These are phyloP conservation scores for Cheilosia vernalis DNA, from an alignment of 2,888 invertebrate species.

Conservation along the genomic window DNA sequence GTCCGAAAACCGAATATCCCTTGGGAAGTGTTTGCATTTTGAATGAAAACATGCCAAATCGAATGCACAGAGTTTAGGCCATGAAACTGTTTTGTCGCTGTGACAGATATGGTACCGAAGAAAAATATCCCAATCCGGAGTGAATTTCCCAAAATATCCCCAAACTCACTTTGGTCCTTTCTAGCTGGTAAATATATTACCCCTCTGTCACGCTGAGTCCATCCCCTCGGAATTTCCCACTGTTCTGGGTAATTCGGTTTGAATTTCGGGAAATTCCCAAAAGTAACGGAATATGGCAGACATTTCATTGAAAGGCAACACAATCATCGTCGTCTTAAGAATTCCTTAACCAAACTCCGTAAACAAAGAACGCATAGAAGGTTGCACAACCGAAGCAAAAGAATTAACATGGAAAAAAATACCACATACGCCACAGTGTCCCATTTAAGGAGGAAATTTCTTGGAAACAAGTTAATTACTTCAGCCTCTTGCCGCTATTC, in stretches of 20 bases:
- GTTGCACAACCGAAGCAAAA: not conserved
- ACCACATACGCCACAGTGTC: conserved; percentile 44
- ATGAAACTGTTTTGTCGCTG: too few species aligned
- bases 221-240: conserved; percentile 35
- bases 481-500: conserved; percentile 38
- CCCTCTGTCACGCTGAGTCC: not conserved
- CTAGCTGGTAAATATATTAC: not conserved
- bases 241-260: conserved; percentile 48
- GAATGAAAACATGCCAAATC: too few species aligned
- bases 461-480: conserved; percentile 39
- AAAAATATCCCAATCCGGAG: not conserved
- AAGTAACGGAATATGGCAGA: not conserved
- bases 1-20: conserved; percentile 12
- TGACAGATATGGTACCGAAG: too few species aligned
- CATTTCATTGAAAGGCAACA: not conserved
- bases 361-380: not conserved
- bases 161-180: conserved; percentile 17
- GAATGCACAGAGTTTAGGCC: too few species aligned
- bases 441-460: not conserved
- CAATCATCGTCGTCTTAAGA: not conserved
- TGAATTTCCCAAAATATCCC: conserved; percentile 11
- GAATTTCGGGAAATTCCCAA: not conserved
- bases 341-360: not conserved
- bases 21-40: not conserved
- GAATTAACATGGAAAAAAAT: not conserved